Evolutionary conservation across 53 echinoderm and acorn worm genomes (phyloP).

Genomic region (Paelopatides confundens): DNA sequence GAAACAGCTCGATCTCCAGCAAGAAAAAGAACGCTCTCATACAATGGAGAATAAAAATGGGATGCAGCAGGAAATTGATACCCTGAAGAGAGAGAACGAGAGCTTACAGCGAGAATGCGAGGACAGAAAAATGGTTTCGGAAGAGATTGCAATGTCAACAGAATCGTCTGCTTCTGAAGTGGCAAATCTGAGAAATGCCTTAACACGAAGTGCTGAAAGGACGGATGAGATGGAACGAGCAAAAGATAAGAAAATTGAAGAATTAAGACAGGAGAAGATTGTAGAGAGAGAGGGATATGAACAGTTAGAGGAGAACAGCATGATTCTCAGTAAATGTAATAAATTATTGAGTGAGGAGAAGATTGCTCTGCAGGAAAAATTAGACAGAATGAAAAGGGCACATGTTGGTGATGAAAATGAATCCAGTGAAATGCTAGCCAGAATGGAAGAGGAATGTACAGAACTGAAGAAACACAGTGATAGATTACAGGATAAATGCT

Average conservation of each 20-base stretch:
- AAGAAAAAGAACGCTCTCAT: conserved; percentile 72
- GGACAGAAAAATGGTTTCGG: neutral
- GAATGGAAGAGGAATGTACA: conserved; percentile 17
- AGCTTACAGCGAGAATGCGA: conserved; percentile 33
- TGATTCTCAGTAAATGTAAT: conserved; percentile 30
- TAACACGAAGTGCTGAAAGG: neutral
- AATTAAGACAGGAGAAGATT: neutral
- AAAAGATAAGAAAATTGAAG: conserved; percentile 10
- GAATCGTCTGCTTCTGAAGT: neutral
- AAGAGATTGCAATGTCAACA: neutral
- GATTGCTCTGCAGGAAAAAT: neutral
- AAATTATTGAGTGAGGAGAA: conserved; percentile 43
- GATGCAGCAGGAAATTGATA: conserved; percentile 11
- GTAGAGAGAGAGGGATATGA: conserved; percentile 58
- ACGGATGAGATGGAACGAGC: neutral
- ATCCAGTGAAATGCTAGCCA: neutral
- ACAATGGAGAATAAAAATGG: conserved; percentile 23
- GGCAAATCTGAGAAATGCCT: neutral
- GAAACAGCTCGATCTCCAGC: conserved; percentile 78
- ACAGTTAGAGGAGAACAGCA: conserved; percentile 53
- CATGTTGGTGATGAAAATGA: neutral
- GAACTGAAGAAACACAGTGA: conserved; percentile 15
- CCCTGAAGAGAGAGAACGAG: conserved; percentile 56
- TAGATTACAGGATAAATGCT: conserved; percentile 26
- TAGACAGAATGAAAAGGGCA: neutral